Percentiles rank a stretch among this genome's conserved stretches.
These are phyloP conservation scores for Stictonetta naevosa DNA, from an alignment of 2,113 vertebrate species.

Conservation along the genomic window DNA sequence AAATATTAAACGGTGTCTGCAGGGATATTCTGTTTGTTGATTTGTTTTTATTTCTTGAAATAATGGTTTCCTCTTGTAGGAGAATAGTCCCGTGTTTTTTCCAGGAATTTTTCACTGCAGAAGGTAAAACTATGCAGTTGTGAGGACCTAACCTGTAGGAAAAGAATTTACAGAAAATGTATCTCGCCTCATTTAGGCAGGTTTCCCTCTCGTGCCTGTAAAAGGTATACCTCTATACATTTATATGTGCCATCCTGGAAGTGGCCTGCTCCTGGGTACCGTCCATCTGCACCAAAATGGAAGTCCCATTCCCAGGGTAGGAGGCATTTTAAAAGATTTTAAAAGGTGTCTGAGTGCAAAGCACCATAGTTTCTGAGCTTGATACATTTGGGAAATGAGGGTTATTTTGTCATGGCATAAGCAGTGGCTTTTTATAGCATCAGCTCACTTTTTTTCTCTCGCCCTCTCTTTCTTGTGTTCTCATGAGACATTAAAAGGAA, in stretches of 20 bases:
- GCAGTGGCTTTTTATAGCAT: not conserved
- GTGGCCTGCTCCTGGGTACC: not conserved
- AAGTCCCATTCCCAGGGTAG: not conserved
- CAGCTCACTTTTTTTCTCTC: not conserved
- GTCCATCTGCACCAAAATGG: not conserved
- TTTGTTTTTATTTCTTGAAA: not conserved
- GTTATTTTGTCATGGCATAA: slow-evolving; percentile 15
- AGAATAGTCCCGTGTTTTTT: not conserved
- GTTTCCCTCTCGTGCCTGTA: not conserved
- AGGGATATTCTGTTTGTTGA: not conserved
- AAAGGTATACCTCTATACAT: not conserved
- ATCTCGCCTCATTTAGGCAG: not conserved
- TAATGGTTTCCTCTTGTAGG: not conserved
- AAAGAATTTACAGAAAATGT: not conserved
- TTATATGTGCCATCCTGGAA: not conserved
- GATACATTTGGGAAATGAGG: not conserved
- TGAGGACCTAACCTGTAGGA: not conserved
- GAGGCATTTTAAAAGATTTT: not conserved
- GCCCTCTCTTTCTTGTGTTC: not conserved
- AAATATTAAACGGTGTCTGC: not conserved
- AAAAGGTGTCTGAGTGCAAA: not conserved
- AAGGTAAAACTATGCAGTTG: not conserved
- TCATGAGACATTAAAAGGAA: not conserved
- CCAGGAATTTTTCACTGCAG: not conserved
- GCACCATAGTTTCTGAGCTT: not conserved